Conservation (phyloP, 2,888 invertebrate species). For the Heterodera filipjevi region DNA sequence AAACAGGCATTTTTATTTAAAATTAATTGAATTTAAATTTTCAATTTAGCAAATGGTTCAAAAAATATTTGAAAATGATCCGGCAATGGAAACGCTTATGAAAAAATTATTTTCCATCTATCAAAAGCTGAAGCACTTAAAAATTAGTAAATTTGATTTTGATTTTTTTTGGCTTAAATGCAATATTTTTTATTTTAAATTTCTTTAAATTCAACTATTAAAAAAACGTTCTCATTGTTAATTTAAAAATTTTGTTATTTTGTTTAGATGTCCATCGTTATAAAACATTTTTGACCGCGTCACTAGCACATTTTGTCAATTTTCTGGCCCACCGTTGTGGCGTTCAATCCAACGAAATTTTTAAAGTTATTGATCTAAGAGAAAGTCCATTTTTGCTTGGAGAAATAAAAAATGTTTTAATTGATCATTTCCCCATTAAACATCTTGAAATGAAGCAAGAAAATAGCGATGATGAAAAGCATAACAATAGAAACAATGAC, state of each 20-base stretch:
- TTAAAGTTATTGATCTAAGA: not conserved
- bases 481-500: not conserved
- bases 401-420: not conserved
- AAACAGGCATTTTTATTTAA: not conserved
- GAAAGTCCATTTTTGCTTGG: not conserved
- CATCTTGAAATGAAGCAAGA: not conserved
- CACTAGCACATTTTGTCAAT: not conserved
- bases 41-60: not conserved
- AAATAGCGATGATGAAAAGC: not conserved
- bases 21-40: not conserved
- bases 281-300: not conserved
- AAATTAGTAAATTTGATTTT: too few species aligned
- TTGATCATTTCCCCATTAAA: not conserved
- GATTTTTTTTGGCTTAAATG: too few species aligned
- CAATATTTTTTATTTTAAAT: too few species aligned
- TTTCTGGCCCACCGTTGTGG: not conserved
- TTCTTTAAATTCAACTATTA: too few species aligned
- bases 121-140: not conserved
- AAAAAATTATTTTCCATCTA: slow-evolving; percentile 2
- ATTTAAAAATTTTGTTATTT: too few species aligned
- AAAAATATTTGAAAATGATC: slow-evolving; percentile 3
- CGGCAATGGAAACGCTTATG: not conserved
- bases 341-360: not conserved
- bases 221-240: too few species aligned
- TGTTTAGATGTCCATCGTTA: not conserved